A percentile compares a stretch with the other conserved stretches of the same genome.
phyloP scores from a whole-genome alignment of 2,797 vertebrate genomes.

The Pelobates cultripes region DNA sequence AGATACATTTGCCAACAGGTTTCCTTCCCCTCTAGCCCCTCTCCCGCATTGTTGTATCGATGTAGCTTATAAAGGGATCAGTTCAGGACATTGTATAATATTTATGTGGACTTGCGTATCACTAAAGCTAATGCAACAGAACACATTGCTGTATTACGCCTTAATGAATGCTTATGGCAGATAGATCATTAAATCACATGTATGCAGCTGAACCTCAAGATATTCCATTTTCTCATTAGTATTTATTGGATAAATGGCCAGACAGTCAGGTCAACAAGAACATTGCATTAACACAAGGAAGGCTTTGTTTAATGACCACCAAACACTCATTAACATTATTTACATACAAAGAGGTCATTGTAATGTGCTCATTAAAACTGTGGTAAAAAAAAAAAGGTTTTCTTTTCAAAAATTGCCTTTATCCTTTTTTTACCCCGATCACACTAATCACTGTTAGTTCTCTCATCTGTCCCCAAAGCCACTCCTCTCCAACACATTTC shows the following conservation, averaged over 20 bases:
- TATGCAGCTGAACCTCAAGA: slow-evolving; percentile 29
- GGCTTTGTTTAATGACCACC: slow-evolving; percentile 39
- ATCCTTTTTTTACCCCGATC: slow-evolving; percentile 24
- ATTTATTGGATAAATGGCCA: slow-evolving; percentile 33
- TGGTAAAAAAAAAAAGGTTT: slow-evolving; percentile 11
- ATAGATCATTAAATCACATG: slow-evolving; percentile 40
- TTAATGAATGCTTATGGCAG: neutral
- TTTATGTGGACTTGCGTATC: too few species aligned
- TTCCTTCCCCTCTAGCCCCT: too few species aligned
- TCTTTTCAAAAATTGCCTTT: slow-evolving; percentile 30
- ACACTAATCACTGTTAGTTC: slow-evolving; percentile 24
- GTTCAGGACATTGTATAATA: neutral
- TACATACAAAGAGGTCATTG: slow-evolving; percentile 38
- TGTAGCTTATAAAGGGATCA: neutral
- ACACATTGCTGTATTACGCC: slow-evolving; percentile 14
- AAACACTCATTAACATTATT: slow-evolving; percentile 37
- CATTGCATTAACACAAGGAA: slow-evolving; percentile 33
- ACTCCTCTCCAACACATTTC: neutral
- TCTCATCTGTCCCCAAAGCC: slow-evolving; percentile 6
- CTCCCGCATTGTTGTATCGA: too few species aligned
- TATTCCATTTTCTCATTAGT: slow-evolving; percentile 38
- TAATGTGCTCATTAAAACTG: slow-evolving; percentile 45
- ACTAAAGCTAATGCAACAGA: neutral
- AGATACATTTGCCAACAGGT: too few species aligned
- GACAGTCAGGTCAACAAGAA: slow-evolving; percentile 37